Base-by-base conservation (phyloP, 2,888 invertebrate genomes). In the Drosophila pseudotalamancana region DNA sequence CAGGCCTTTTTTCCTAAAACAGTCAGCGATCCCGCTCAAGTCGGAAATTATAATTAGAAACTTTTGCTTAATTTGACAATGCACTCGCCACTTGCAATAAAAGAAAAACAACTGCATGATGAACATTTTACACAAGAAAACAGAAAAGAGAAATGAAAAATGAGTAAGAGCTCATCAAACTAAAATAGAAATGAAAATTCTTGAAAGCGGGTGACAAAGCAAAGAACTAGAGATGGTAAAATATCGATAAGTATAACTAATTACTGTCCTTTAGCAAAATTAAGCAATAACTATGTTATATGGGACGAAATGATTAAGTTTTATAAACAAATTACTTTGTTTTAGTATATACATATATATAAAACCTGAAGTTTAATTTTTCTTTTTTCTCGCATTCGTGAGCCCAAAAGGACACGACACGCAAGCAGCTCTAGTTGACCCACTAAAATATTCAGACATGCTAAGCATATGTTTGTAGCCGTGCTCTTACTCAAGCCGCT, bases 21-120 rank as follows among this genome's bases (percentile, higher is more conserved):
- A 57, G 43, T 21, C 45, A 9, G 43, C 1, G 11, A 27, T 21
- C 4, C 19, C 12, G 12, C 19, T 31, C 1, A 27, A 12, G 21
- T 32, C 64, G 45, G 40, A 61, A 64, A 72, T 68, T 77, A 68
- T 85, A 79, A 79, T 82, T 79, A 65, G 37, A 55, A 68, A 55
- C 56, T 63, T 72, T 72, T 49, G 25, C 65, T 40, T 54, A 70
- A 65, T 69, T 51, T 34, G 16, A 46, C 29, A 62, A 35, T 53
- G 51, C 9, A 9, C 23, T 57, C 32, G 25, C 32, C 9, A 14
- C 21, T 32, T 49, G 48, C 25, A 49, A 32, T 29, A 5, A 25
- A 29, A 21, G 35, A 25, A 49, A 23, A 25, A 42, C 27, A 27
- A 18, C 32, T 32, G 32, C 39, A 9, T 32, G 31, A 23, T 16